Evolutionary conservation across 2,113 vertebrate genomes (phyloP).

Genomic region (Vanacampus margaritifer): DNA sequence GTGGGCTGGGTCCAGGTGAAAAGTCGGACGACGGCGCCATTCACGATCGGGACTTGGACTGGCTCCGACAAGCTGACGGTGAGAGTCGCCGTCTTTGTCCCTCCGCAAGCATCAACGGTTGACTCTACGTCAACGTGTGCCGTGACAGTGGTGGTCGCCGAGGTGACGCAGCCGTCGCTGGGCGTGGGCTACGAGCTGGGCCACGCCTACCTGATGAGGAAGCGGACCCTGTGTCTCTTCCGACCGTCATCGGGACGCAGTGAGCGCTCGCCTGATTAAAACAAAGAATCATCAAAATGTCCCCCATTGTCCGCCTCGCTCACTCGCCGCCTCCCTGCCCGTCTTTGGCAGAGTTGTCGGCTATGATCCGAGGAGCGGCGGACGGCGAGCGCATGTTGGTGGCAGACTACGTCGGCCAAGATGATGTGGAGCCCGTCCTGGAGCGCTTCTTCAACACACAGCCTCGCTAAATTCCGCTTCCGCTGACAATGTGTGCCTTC

Average conservation of each 20-base stretch:
- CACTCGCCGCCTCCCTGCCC: too few relatives aligned
- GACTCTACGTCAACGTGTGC: neutral
- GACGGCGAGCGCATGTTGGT: conserved; percentile 27
- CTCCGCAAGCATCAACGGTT: too few relatives aligned
- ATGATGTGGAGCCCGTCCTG: conserved; percentile 43
- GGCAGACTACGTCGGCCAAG: conserved; percentile 38
- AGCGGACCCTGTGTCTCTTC: conserved; percentile 55
- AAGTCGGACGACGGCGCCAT: conserved; percentile 21
- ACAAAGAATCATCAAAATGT: too few relatives aligned
- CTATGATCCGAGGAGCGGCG: conserved; percentile 57
- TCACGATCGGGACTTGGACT: conserved; percentile 51
- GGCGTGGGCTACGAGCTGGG: conserved; percentile 62
- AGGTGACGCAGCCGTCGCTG: conserved; percentile 60
- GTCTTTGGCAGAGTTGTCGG: conserved; percentile 47
- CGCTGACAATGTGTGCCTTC: too few relatives aligned
- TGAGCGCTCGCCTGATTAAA: conserved; percentile 44
- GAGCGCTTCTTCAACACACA: conserved; percentile 32
- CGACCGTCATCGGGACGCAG: conserved; percentile 44
- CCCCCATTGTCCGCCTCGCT: neutral
- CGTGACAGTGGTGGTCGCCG: conserved; percentile 43
- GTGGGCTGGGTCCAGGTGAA: conserved; percentile 38
- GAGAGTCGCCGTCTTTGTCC: neutral
- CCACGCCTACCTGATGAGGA: conserved; percentile 42
- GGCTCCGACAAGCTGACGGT: conserved; percentile 51
- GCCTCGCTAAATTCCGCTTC: neutral